Evolutionary conservation across 2,888 invertebrate species (phyloP), one percentile per base, ranked within the genome.

Genomic region (Thera obeliscata): DNA sequence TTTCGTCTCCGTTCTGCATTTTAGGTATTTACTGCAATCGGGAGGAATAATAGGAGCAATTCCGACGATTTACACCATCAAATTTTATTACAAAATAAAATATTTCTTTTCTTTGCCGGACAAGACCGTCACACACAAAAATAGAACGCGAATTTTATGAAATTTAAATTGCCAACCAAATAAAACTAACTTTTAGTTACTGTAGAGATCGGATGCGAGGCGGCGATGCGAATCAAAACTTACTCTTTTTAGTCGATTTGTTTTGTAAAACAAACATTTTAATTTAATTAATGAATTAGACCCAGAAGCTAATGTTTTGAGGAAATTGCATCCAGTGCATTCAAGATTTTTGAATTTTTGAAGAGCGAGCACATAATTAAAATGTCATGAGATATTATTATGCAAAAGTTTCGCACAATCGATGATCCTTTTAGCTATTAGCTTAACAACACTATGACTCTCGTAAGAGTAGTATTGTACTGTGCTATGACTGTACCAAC

Each of bases 111-210:
- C 78, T 84, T 82, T 78, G 87, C 84, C 84, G 82, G 83, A 91
- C 88, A 83, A 89, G 87, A 89, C 93, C 92, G 93, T 93, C 93
- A 93, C 91, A 89, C 93, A 91, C 92, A 91, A 93, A 93, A 93
- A 93, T 93, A 93, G 93, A 93, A 93, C 89, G 90, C 89, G 92
- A 91, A 87, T 63, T 64, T 58, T 90, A 88, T 88, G 90, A 92
- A 92, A 90, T 88, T 89, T 91, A 87, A 87, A 86, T 86, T 82
- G 86, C 88, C 87, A 88, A 89, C 88, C 78, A 82, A 79, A 77
- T 78, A 79, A 78, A 67, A 61, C 69, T 66, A 70, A 69, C 56
- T 64, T 41, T 9, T 9, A 46, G 43, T 9, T 41, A 41, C 0
- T n/a, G n/a, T 70, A 74, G 75, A 61, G 74, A 65, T 64, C 72